Base-by-base conservation (phyloP, 2,113 vertebrate species). In the Saccopteryx bilineata region DNA sequence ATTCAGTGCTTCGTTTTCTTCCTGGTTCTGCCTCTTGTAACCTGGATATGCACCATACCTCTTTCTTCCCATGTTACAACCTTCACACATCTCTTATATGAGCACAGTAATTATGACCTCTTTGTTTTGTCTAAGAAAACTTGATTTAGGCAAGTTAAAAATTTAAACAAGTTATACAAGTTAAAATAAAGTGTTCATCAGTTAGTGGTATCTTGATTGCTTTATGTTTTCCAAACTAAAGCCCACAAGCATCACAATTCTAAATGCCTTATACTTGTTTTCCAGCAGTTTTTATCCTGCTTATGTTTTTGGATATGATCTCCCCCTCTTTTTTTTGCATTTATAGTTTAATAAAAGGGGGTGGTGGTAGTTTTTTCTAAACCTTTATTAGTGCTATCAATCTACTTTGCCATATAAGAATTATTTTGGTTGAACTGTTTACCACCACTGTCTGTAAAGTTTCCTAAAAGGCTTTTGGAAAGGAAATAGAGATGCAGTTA, bases 71-170 rank as follows among this genome's bases (percentile, higher is more conserved):
- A 6, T 31, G 1, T 79, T 54, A 39, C 46, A 87, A 4, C 17
- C 48, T 79, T 92, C 63, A 80, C 28, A 75, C 28, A 31, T 56
- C 39, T 95, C 23, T 93, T 21, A 81, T 5, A 13, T 80, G 72
- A 81, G n/a, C 39, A 61, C 17, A 75, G n/a, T 76, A 60, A 94
- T 95, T 88, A 82, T 66, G 63, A 82, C n/a, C 24, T 72, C 46
- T 94, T 96, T 39, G 58, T 96, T 95, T 96, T 95, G 88, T n/a
- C 33, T 92, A 79, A 10, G 76, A 60, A 91, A 97, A 92, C 39
- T 90, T 75, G 78, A 90, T 82, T 93, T 81, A 90, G 54, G 78
- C 58, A 91, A 69, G 28, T 87, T 95, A 93, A 92, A 92, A 86
- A 75, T 79, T 75, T 80, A 87, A 74, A 65, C 65, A 94, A 71